Evolutionary conservation across 2,888 invertebrate species (phyloP), one percentile per base, ranked within the genome.

Genomic region (Cephalotes varians): DNA sequence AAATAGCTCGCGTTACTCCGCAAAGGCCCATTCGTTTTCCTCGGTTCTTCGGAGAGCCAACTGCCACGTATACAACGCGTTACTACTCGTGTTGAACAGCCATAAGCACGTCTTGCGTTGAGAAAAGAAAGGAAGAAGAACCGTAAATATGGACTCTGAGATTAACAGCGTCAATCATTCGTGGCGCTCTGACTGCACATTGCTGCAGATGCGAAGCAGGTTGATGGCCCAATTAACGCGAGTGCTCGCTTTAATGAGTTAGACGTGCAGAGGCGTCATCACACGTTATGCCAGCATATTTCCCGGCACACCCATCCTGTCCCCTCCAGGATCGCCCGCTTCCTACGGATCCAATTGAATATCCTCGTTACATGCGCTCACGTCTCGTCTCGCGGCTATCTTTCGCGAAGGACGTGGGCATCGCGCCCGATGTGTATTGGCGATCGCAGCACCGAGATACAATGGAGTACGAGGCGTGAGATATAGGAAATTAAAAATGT

Each of bases 251-350:
- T 54, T 58, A 73, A 62, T 81, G 74, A 60, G 10, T 47, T 47
- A 87, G 81, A 82, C 54, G 49, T 62, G 83, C 82, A 84, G 83
- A 88, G 88, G 87, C 86, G 88, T 85, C 74, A 79, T 62, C 83
- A 82, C 54, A 81, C 82, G 82, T 87, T 82, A 85, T 85, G 58
- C 15, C 83, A 69, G 58, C 87, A 90, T 91, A 90, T 92, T 92
- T 91, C 89, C 92, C 83, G 89, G 87, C 93, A 90, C 93, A 91
- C 92, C 92, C 92, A 93, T 93, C 92, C 92, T 92, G 92, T 88
- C 86, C 86, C 86, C 83, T 86, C 81, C 86, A 87, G 81, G 81
- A 89, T 85, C 85, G 83, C 84, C 85, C 56, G 76, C 92, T 82
- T 92, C 92, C 91, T 91, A 92, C 92, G 88, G 34, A 6, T 87